These are phyloP conservation scores for Scophthalmus maximus DNA, from an alignment of 2,113 vertebrate species.

Conservation along the genomic window DNA sequence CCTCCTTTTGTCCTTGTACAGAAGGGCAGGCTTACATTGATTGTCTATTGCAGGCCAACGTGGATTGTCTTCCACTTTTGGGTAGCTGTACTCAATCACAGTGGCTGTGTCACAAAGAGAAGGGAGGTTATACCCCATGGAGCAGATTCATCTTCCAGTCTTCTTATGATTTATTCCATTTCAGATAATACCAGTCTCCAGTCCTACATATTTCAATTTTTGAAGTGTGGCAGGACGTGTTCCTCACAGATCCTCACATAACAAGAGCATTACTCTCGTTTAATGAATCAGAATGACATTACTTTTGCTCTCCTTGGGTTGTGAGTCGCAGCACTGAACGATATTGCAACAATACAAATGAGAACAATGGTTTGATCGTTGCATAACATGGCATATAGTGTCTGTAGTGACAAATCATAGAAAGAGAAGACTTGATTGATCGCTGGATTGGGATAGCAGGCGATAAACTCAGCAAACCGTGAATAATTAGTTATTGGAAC, in stretches of 20 bases:
- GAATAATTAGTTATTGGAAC: conserved; percentile 2
- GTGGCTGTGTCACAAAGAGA: conserved; percentile 21
- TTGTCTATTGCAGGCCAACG: conserved; percentile 42
- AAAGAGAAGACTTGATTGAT: not conserved
- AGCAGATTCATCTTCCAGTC: conserved; percentile 40
- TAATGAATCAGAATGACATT: conserved; percentile 8
- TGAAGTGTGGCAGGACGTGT: not conserved
- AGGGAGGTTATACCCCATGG: conserved; percentile 34
- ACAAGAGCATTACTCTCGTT: conserved; percentile 3
- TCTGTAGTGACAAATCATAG: not conserved
- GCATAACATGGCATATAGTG: not conserved
- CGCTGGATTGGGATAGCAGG: not conserved
- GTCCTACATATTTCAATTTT: conserved; percentile 1
- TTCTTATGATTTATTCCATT: conserved; percentile 28
- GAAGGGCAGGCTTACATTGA: conserved; percentile 37
- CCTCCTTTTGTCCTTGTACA: conserved; percentile 40
- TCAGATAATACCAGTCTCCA: conserved; percentile 20
- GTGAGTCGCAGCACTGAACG: conserved; percentile 6
- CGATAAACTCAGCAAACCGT: not conserved
- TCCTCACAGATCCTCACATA: not conserved
- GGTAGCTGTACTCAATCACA: conserved; percentile 50
- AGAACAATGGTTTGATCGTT: not conserved
- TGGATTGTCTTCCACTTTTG: conserved; percentile 52
- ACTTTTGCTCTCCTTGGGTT: not conserved
- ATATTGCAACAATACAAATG: conserved; percentile 4